A percentile compares a stretch with the other conserved stretches of the same genome.
Conservation (phyloP, 1,140 invertebrate genomes). For the Magallana angulata region DNA sequence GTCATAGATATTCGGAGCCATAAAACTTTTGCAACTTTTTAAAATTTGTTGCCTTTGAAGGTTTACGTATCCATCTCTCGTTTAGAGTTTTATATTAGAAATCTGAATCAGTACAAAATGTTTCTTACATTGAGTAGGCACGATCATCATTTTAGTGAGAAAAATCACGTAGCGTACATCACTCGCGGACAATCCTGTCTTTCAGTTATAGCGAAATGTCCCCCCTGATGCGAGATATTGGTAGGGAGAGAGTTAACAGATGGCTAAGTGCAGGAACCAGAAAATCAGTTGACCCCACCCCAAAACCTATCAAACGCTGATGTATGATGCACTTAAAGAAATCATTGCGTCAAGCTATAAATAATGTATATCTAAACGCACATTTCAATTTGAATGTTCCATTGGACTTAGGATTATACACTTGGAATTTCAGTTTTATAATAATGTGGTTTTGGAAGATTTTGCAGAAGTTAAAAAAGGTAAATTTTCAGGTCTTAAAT, state of each 20-base stretch:
- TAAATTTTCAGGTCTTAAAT: neutral
- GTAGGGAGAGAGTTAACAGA: neutral
- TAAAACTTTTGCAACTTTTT: no score
- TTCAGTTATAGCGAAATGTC: neutral
- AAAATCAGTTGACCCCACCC: neutral
- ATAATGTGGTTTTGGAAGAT: neutral
- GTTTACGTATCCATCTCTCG: no score
- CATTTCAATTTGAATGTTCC: neutral
- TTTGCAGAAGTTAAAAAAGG: neutral
- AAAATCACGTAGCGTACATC: constrained; percentile 1
- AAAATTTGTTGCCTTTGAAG: no score
- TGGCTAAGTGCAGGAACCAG: neutral
- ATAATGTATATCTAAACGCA: neutral
- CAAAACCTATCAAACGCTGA: constrained; percentile 2
- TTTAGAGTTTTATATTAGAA: no score
- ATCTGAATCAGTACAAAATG: no score
- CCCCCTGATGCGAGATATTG: neutral
- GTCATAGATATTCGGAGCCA: no score
- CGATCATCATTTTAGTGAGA: neutral
- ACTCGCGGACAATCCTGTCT: neutral
- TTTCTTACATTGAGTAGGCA: neutral
- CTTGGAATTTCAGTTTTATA: neutral
- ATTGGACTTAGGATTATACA: neutral
- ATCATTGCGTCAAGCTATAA: neutral
- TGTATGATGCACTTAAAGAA: neutral